phyloP scores from a whole-genome alignment of 2,113 vertebrate species.

The Epinephelus moara region DNA sequence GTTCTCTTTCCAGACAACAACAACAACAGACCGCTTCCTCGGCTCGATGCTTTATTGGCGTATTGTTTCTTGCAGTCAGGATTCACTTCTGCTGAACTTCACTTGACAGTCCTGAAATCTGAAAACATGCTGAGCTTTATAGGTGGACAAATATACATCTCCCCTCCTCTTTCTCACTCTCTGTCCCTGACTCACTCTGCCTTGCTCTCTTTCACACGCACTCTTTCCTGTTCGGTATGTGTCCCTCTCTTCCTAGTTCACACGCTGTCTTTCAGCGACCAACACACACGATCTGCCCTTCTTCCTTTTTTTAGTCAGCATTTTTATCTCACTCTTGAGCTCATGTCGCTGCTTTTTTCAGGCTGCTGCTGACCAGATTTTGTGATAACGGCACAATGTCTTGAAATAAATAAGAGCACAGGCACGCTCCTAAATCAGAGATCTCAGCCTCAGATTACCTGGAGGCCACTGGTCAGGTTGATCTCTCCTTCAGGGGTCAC shows the following conservation, averaged over 20 bases:
- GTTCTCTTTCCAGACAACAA: background rate
- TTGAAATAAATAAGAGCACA: background rate
- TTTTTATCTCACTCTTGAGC: background rate
- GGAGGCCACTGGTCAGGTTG: too few species aligned
- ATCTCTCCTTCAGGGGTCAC: too few species aligned
- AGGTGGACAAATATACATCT: constrained; percentile 55
- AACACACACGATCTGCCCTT: background rate
- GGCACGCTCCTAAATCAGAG: background rate
- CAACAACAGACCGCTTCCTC: constrained; percentile 33
- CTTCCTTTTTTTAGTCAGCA: constrained; percentile 3
- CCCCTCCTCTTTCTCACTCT: constrained; percentile 9
- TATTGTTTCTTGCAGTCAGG: constrained; percentile 43
- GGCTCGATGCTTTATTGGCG: constrained; percentile 44
- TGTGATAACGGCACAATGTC: background rate
- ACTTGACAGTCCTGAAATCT: background rate
- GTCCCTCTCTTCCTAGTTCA: constrained; percentile 36
- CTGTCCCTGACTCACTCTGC: constrained; percentile 2
- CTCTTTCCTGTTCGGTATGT: constrained; percentile 28
- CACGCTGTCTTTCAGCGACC: constrained; percentile 7
- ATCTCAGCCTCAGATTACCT: background rate
- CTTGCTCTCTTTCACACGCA: constrained; percentile 38
- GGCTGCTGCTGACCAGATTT: background rate
- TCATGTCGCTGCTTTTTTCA: background rate
- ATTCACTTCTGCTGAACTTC: constrained; percentile 59
- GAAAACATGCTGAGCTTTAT: constrained; percentile 54